Evolutionary conservation across 2,113 vertebrate species (phyloP).

Genomic region (Scomber colias): DNA sequence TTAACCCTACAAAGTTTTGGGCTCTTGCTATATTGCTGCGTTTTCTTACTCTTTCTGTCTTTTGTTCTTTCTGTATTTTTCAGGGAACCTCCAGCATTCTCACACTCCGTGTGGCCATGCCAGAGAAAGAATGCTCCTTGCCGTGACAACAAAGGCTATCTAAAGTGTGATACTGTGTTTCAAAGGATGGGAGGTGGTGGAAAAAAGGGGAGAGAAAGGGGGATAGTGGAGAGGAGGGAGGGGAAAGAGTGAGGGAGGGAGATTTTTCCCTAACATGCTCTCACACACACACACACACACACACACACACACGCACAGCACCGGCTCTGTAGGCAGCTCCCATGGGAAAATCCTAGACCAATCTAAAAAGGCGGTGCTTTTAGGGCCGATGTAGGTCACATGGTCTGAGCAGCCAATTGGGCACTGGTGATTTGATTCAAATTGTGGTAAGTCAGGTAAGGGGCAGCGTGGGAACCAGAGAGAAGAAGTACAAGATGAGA

Average conservation of each 20-base stretch:
- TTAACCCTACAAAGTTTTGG: neutral
- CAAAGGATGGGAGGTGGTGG: conserved; percentile 76
- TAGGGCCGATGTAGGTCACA: conserved; percentile 75
- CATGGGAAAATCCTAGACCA: conserved; percentile 86
- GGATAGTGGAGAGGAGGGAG: conserved; percentile 68
- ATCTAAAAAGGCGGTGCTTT: conserved; percentile 75
- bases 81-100: conserved; percentile 63
- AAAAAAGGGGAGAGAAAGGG: conserved; percentile 63
- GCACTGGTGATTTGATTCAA: conserved; percentile 83
- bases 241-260: conserved; percentile 45
- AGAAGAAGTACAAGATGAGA: conserved; percentile 37
- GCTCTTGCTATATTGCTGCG: conserved; percentile 37
- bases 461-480: conserved; percentile 80
- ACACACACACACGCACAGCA: neutral
- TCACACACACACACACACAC: conserved; percentile 41
- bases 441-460: conserved; percentile 83
- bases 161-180: conserved; percentile 82
- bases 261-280: conserved; percentile 59
- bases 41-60: conserved; percentile 35
- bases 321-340: conserved; percentile 78
- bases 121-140: conserved; percentile 72
- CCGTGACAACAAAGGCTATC: conserved; percentile 81
- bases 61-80: conserved; percentile 56
- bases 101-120: conserved; percentile 72
- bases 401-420: conserved; percentile 80